Conservation (phyloP, 2,888 invertebrate species). For the Tipula confusa region DNA sequence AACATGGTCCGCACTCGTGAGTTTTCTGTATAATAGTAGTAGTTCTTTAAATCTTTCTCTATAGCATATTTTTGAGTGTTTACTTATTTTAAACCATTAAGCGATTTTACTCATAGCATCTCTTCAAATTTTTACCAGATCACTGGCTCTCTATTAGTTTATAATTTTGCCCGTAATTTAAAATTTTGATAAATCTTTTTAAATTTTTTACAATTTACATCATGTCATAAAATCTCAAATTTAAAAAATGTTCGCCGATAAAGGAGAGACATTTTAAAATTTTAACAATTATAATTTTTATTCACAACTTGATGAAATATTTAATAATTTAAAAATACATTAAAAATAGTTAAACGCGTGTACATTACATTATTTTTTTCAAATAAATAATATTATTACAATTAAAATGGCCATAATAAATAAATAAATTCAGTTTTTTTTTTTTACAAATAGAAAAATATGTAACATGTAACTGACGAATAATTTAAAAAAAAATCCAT, state of each 20-base stretch:
- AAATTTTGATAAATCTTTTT: background rate
- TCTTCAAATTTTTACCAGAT: no score
- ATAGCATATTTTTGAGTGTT: no score
- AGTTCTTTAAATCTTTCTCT: no score
- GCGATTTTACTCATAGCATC: no score
- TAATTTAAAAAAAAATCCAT: background rate
- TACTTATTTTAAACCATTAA: no score
- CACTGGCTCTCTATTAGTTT: no score
- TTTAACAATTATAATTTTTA: slow-evolving; percentile 25
- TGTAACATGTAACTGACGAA: background rate
- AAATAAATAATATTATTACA: background rate
- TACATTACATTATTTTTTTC: background rate
- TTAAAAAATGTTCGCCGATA: background rate
- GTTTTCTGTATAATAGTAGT: no score
- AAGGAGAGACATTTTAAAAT: background rate
- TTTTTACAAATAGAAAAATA: slow-evolving; percentile 4
- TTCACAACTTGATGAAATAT: background rate
- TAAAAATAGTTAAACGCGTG: background rate
- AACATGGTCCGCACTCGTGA: no score
- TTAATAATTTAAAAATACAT: background rate
- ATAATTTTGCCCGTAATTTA: no score
- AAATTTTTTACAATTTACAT: background rate
- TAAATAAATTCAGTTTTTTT: background rate
- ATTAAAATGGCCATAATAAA: background rate
- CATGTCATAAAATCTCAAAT: no score